A percentile compares a stretch with the other conserved stretches of the same genome.
phyloP scores from a whole-genome alignment of 2,888 invertebrate species.

The Habroteleia sp. region DNA sequence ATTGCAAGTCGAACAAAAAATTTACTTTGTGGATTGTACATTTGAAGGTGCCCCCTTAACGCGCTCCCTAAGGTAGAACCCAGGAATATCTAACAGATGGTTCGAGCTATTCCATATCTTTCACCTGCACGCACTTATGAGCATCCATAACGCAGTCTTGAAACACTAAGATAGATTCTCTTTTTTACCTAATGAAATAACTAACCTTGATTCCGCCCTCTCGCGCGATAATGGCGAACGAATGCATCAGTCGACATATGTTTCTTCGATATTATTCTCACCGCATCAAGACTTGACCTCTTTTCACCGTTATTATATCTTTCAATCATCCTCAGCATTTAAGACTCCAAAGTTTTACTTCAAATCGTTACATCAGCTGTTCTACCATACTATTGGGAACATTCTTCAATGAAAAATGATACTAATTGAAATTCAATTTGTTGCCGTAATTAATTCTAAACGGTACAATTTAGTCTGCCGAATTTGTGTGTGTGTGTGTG shows the following conservation, averaged over 20 bases:
- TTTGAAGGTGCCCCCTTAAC: constrained; percentile 31
- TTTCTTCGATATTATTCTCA: constrained; percentile 36
- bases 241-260: constrained; percentile 51
- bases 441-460: no score
- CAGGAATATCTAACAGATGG: constrained; percentile 58
- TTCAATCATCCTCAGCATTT: constrained; percentile 21
- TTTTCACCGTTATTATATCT: constrained; percentile 30
- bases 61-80: constrained; percentile 50
- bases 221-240: constrained; percentile 48
- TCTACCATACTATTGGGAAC: no score
- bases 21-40: constrained; percentile 41
- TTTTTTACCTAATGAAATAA: constrained; percentile 51
- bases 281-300: constrained; percentile 37
- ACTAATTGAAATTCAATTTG: no score
- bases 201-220: constrained; percentile 57
- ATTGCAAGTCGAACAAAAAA: constrained; percentile 18
- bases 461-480: no score
- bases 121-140: constrained; percentile 61
- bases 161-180: constrained; percentile 52
- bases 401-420: no score
- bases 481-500: no score
- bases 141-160: constrained; percentile 51
- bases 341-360: constrained; percentile 16
- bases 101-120: constrained; percentile 49
- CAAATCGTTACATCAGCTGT: constrained; percentile 49